Percentiles rank a stretch among this genome's conserved stretches.
These are phyloP conservation scores for Emys orbicularis DNA, from an alignment of 2,797 vertebrate species.

Conservation along the genomic window DNA sequence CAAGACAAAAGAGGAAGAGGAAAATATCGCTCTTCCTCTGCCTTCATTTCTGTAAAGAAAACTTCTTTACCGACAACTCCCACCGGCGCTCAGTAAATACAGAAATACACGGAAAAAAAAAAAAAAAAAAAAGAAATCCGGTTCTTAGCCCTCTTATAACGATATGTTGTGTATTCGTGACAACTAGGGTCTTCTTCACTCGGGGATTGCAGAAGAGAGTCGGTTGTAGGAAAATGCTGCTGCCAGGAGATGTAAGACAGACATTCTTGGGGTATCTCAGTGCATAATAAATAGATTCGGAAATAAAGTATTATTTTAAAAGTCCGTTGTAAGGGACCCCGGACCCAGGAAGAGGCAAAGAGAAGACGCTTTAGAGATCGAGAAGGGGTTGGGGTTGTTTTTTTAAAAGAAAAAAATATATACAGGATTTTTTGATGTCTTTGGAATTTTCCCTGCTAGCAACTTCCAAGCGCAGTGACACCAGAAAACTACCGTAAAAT, in stretches of 20 bases:
- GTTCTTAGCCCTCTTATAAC: background rate
- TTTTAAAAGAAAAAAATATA: too few species aligned
- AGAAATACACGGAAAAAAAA: background rate
- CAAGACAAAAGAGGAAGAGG: background rate
- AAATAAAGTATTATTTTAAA: background rate
- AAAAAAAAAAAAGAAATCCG: background rate
- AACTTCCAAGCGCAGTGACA: conserved; percentile 11
- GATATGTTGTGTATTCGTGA: conserved; percentile 2
- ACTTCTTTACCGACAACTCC: rapidly evolving
- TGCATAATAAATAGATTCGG: background rate
- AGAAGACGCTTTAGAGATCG: background rate
- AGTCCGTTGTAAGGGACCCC: background rate
- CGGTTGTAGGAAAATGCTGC: background rate
- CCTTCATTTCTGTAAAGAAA: background rate
- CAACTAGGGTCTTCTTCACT: background rate
- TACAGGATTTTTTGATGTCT: conserved; percentile 5
- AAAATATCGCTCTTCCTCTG: background rate
- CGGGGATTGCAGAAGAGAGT: background rate
- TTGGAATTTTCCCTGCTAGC: conserved; percentile 34
- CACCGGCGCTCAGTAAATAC: background rate
- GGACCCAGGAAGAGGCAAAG: background rate
- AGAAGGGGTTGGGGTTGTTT: background rate
- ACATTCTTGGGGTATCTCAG: background rate
- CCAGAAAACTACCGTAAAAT: conserved; percentile 66
- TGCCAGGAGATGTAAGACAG: background rate